Conservation (phyloP, 2,113 vertebrate genomes). For the Paedocypris sp. region DNA sequence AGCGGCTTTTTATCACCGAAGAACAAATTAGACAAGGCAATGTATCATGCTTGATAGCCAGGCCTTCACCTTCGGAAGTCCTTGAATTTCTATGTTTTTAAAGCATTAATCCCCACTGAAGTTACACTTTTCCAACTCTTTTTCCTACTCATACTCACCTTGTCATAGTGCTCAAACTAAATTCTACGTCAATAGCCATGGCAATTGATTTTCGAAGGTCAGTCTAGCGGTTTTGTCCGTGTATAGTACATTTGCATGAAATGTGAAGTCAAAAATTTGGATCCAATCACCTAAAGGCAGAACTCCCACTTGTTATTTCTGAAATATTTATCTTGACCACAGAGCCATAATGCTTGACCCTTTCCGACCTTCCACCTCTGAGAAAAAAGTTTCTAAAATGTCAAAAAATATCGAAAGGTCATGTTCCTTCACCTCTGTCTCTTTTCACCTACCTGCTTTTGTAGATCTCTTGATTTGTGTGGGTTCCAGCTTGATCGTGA, state of each 20-base stretch:
- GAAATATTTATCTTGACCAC: too few relatives aligned
- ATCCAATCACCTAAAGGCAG: neutral
- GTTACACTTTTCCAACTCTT: neutral
- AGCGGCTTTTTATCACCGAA: slow-evolving; percentile 39
- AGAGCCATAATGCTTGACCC: slow-evolving; percentile 28
- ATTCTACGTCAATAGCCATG: too few relatives aligned
- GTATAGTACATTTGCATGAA: neutral
- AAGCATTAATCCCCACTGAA: slow-evolving; percentile 23
- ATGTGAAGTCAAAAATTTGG: neutral
- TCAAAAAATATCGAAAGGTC: neutral
- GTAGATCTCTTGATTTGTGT: slow-evolving; percentile 41
- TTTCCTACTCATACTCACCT: slow-evolving; percentile 8
- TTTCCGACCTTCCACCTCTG: slow-evolving; percentile 23
- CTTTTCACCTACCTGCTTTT: slow-evolving; percentile 16
- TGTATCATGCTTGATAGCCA: slow-evolving; percentile 39
- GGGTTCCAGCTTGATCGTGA: slow-evolving; percentile 13
- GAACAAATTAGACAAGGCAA: slow-evolving; percentile 35
- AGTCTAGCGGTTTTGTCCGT: too few relatives aligned
- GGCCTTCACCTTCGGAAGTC: slow-evolving; percentile 37
- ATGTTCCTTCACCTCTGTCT: slow-evolving; percentile 23
- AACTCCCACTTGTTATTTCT: slow-evolving; percentile 14
- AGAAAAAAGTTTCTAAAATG: neutral
- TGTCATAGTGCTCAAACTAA: slow-evolving; percentile 25
- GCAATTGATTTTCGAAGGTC: too few relatives aligned
- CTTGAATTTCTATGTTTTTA: slow-evolving; percentile 33